Evolutionary conservation across 2,888 invertebrate species (phyloP).

Genomic region (Cephonodes hylas): DNA sequence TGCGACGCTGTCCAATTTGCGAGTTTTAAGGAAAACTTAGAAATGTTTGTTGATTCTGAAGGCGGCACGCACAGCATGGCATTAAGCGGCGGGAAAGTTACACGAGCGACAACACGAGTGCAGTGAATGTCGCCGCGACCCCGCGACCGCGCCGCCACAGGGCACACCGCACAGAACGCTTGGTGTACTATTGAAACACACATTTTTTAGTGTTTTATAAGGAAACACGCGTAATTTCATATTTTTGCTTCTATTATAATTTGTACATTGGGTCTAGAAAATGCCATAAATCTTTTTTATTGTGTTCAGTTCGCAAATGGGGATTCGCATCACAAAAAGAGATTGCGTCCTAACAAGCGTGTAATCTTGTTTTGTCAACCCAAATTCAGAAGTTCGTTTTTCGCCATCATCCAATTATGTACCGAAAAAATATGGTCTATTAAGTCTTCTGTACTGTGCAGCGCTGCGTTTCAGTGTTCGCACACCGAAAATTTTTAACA

Average conservation of each 20-base stretch:
- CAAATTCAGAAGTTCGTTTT: background rate
- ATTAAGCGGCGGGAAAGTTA: background rate
- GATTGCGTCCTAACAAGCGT: constrained; percentile 4
- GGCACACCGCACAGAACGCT: background rate
- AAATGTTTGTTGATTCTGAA: constrained; percentile 4
- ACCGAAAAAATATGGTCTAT: constrained; percentile 8
- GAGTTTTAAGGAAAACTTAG: background rate
- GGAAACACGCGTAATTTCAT: background rate
- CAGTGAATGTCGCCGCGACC: background rate
- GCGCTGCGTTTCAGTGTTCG: constrained; percentile 15
- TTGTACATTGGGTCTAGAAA: background rate
- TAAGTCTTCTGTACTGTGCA: constrained; percentile 3
- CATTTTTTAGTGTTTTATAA: background rate
- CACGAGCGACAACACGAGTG: background rate
- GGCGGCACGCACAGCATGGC: background rate
- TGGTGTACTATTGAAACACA: background rate
- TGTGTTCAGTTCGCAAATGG: background rate
- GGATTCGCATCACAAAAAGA: background rate
- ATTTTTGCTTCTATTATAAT: background rate
- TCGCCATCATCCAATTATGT: constrained; percentile 5
- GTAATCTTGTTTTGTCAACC: background rate
- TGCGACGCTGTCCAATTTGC: background rate
- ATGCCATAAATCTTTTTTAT: background rate
- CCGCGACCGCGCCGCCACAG: background rate
- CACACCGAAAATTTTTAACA: constrained; percentile 37